Conservation (phyloP, 1,140 invertebrate species). For the Drosophila lowei region DNA sequence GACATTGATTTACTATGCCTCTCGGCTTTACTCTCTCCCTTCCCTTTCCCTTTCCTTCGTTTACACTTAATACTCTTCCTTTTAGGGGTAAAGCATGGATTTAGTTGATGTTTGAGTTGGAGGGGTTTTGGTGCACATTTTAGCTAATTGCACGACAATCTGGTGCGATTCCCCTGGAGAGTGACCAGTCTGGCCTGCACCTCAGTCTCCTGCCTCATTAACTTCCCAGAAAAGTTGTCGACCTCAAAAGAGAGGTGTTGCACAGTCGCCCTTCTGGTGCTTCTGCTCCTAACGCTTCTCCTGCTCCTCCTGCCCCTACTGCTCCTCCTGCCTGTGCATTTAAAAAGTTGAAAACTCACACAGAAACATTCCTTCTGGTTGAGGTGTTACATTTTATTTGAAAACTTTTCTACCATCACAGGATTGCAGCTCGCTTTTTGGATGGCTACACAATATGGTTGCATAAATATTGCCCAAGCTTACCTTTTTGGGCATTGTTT, state of each 20-base stretch:
- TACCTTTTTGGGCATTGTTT: constrained; percentile 46
- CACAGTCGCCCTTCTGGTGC: not conserved
- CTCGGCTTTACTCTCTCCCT: constrained; percentile 46
- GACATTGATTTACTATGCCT: constrained; percentile 78
- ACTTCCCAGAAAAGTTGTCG: constrained; percentile 9
- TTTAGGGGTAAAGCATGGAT: not conserved
- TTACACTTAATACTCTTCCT: not conserved
- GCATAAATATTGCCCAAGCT: constrained; percentile 61
- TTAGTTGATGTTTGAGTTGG: too few species aligned
- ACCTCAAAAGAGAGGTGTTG: constrained; percentile 13
- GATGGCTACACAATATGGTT: constrained; percentile 7
- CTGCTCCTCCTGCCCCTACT: too few species aligned
- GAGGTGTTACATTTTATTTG: constrained; percentile 78
- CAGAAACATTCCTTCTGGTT: constrained; percentile 22
- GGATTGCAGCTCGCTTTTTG: too few species aligned
- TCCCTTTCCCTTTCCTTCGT: not conserved
- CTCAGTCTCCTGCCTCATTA: constrained; percentile 30
- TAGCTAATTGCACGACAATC: constrained; percentile 45
- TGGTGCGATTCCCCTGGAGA: constrained; percentile 25
- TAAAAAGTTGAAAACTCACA: constrained; percentile 40
- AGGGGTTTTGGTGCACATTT: constrained; percentile 3
- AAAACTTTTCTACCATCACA: constrained; percentile 54
- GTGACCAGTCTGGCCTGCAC: constrained; percentile 8
- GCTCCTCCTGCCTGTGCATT: constrained; percentile 20
- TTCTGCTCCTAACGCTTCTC: not conserved